phyloP scores from a whole-genome alignment of 2,113 vertebrate species.

The Spea multiplicata region DNA sequence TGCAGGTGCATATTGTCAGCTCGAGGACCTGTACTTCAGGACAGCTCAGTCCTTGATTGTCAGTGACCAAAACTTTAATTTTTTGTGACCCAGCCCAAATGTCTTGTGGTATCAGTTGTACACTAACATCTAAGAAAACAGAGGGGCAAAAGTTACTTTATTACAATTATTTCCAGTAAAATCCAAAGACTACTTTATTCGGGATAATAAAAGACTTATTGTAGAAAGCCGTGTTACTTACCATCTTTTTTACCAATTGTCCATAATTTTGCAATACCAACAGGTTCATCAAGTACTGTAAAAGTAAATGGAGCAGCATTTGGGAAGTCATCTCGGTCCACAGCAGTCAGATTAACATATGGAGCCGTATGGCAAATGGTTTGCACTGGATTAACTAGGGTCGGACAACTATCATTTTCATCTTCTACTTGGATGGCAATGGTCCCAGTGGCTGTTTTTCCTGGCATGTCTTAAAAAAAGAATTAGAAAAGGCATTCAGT shows the following conservation, averaged over 20 bases:
- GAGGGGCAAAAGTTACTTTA: too few relatives aligned
- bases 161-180: too few relatives aligned
- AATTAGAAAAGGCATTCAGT: not conserved
- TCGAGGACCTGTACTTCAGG: conserved; percentile 56
- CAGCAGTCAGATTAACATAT: conserved; percentile 71
- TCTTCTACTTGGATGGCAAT: conserved; percentile 77
- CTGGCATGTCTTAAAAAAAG: conserved; percentile 62
- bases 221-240: conserved; percentile 56
- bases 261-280: conserved; percentile 67
- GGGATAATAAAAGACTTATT: not conserved
- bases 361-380: conserved; percentile 66
- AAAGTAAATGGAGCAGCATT: conserved; percentile 80
- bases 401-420: conserved; percentile 87
- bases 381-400: conserved; percentile 58
- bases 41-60: conserved; percentile 68
- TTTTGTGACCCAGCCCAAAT: conserved; percentile 49
- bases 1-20: conserved; percentile 61
- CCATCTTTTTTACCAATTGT: conserved; percentile 70
- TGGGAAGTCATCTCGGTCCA: conserved; percentile 72
- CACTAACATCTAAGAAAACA: conserved; percentile 57
- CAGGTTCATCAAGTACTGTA: conserved; percentile 62
- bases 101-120: conserved; percentile 56
- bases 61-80: conserved; percentile 61
- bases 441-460: conserved; percentile 84
- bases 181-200: too few relatives aligned